Evolutionary conservation across 2,113 vertebrate genomes (phyloP).

Genomic region (Carollia perspicillata): DNA sequence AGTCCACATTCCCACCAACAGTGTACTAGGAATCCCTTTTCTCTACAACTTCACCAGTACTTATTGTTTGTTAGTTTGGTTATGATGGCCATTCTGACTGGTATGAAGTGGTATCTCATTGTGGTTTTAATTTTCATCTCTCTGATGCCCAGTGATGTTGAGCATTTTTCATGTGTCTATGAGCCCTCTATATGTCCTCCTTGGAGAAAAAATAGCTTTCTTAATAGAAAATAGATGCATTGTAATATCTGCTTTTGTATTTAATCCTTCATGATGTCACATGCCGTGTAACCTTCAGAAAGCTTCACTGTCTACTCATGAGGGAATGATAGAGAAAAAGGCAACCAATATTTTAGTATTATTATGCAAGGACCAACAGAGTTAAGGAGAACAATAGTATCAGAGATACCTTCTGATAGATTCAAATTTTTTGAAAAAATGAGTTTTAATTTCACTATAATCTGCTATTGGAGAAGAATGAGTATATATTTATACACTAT

Average conservation of each 20-base stretch:
- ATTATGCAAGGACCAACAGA: neutral
- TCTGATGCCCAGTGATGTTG: too few species aligned
- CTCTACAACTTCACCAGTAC: too few species aligned
- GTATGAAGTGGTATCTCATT: too few species aligned
- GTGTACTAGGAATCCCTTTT: too few species aligned
- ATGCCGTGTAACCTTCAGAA: neutral
- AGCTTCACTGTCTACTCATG: neutral
- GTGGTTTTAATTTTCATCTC: too few species aligned
- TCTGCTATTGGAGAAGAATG: neutral
- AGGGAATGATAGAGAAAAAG: neutral
- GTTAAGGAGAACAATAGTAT: neutral
- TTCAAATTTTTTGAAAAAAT: neutral
- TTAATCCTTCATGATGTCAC: neutral
- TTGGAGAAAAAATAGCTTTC: neutral
- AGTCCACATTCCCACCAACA: too few species aligned
- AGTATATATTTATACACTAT: neutral
- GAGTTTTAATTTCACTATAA: neutral
- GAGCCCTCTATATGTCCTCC: too few species aligned
- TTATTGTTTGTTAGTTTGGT: too few species aligned
- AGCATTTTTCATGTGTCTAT: too few species aligned
- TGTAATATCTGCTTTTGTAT: neutral
- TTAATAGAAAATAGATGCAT: neutral
- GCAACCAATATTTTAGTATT: neutral
- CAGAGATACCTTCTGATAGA: neutral
- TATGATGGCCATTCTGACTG: too few species aligned